Evolutionary conservation across 2,797 vertebrate genomes (phyloP).

Genomic region (Neomorphus geoffroyi): DNA sequence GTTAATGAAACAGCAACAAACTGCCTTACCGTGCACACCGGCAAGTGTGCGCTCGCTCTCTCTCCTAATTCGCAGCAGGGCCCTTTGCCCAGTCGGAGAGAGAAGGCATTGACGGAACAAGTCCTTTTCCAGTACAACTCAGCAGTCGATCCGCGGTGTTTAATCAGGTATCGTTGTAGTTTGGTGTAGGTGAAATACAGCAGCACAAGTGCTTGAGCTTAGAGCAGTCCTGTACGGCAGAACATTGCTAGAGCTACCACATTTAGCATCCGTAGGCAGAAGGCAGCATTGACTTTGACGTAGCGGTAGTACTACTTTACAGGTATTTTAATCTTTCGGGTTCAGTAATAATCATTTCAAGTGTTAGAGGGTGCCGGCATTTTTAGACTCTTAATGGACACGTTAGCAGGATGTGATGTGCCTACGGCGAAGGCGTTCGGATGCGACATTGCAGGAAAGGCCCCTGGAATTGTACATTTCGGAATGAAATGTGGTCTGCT

Average conservation of each 20-base stretch:
- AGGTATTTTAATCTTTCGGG: conserved; percentile 30
- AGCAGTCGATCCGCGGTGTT: not conserved
- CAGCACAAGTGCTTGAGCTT: conserved; percentile 57
- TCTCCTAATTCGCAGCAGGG: not conserved
- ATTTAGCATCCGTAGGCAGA: conserved; percentile 41
- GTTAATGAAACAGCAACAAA: conserved; percentile 7
- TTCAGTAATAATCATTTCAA: conserved; percentile 24
- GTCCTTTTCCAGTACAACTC: not conserved
- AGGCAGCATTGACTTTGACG: conserved; percentile 27
- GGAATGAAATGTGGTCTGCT: conserved; percentile 5
- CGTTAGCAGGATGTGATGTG: not conserved
- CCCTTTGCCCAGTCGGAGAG: not conserved
- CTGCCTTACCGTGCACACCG: conserved; percentile 39
- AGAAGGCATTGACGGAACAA: not conserved
- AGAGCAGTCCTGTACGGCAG: conserved; percentile 35
- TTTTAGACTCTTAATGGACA: conserved; percentile 35
- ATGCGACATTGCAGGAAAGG: not conserved
- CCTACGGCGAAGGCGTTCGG: not conserved
- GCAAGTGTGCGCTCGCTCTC: not conserved
- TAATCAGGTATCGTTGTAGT: not conserved
- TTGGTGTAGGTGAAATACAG: conserved; percentile 26
- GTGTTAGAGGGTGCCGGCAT: conserved; percentile 15
- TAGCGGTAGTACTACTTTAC: conserved; percentile 37
- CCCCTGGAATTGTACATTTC: conserved; percentile 26
- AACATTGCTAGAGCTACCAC: conserved; percentile 53